These are phyloP conservation scores for Coranthus polyacanthus DNA, from an alignment of 2,797 vertebrate species.

Conservation along the genomic window DNA sequence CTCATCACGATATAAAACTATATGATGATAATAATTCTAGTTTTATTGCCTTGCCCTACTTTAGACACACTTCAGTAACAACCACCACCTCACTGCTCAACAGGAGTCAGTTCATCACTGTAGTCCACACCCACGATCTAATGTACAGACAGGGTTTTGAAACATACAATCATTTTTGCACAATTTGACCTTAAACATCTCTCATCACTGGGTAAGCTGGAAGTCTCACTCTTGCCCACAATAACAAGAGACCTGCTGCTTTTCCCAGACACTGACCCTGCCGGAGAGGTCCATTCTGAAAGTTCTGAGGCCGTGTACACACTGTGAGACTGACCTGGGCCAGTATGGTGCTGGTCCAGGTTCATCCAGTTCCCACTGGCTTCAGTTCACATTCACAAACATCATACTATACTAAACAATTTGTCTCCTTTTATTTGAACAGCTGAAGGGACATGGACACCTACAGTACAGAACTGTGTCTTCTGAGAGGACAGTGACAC, in stretches of 20 bases:
- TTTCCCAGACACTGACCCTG: conserved; percentile 69
- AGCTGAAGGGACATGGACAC: conserved; percentile 38
- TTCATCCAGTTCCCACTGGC: conserved; percentile 70
- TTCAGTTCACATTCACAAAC: conserved; percentile 48
- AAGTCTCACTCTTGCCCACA: conserved; percentile 34
- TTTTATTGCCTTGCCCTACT: too few species aligned
- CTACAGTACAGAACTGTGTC: background rate
- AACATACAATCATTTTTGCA: background rate
- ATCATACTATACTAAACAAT: conserved; percentile 24
- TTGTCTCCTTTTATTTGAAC: conserved; percentile 28
- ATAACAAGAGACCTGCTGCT: conserved; percentile 71
- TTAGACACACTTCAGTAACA: conserved; percentile 3
- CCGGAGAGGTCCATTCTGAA: conserved; percentile 29
- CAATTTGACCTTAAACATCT: conserved; percentile 28
- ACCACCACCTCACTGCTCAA: background rate
- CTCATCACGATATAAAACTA: too few species aligned
- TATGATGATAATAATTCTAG: too few species aligned
- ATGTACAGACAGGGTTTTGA: conserved; percentile 27
- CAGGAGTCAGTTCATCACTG: too few species aligned
- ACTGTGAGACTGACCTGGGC: conserved; percentile 53
- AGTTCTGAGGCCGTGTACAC: conserved; percentile 35
- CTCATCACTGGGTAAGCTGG: conserved; percentile 18
- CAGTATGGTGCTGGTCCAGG: conserved; percentile 59
- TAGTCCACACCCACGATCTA: conserved; percentile 44
- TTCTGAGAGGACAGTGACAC: too few species aligned